These are phyloP conservation scores for Pseudorasbora parva DNA, from an alignment of 2,113 vertebrate species.

Conservation along the genomic window DNA sequence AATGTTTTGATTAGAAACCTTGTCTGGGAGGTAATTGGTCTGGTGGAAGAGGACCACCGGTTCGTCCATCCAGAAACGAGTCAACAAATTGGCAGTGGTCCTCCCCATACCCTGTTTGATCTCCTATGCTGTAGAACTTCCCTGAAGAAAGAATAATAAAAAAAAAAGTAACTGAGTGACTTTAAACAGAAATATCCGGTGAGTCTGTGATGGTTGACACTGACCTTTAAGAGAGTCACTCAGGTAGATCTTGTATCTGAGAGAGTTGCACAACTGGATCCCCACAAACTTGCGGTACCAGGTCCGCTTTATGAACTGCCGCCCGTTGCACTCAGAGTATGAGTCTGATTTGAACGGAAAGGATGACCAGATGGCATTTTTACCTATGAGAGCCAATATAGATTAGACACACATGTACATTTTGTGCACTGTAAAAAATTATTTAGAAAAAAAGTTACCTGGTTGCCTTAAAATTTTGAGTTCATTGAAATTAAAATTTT, in stretches of 20 bases:
- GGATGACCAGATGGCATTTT: slow-evolving; percentile 97
- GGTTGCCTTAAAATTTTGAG: too few species aligned
- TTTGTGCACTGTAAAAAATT: too few species aligned
- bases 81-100: slow-evolving; percentile 99
- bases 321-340: slow-evolving; percentile 94
- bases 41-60: slow-evolving; percentile 81
- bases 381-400: slow-evolving; percentile 74
- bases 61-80: slow-evolving; percentile 93
- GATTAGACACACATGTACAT: not conserved
- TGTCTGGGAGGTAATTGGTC: slow-evolving; percentile 84
- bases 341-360: slow-evolving; percentile 88
- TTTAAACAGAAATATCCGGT: not conserved
- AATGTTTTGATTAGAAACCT: slow-evolving; percentile 72
- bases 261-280: slow-evolving; percentile 97
- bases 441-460: too few species aligned
- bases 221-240: slow-evolving; percentile 94
- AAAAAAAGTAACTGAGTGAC: not conserved
- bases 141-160: slow-evolving; percentile 74
- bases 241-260: slow-evolving; percentile 98
- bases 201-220: slow-evolving; percentile 31
- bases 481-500: too few species aligned
- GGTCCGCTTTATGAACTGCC: slow-evolving; percentile 92
- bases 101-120: slow-evolving; percentile 92
- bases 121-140: slow-evolving; percentile 96
- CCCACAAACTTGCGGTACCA: slow-evolving; percentile 99